These are phyloP conservation scores for Xylota segnis DNA, from an alignment of 2,888 invertebrate species.

Conservation along the genomic window DNA sequence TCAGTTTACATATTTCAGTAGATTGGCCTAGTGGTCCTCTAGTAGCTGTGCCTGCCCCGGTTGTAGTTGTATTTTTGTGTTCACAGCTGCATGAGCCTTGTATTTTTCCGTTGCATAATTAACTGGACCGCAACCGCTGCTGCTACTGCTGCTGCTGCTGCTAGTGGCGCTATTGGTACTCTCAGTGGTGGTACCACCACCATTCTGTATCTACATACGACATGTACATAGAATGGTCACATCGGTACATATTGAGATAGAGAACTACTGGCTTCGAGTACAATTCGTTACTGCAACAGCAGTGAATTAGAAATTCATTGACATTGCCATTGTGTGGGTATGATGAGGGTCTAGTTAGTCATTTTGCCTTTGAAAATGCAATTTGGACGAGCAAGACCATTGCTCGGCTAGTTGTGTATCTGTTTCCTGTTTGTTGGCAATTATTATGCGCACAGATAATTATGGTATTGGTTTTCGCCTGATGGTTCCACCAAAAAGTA, in stretches of 20 bases:
- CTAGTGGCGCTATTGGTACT: conserved; percentile 6
- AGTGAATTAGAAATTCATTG: conserved; percentile 75
- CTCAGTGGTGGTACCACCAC: conserved; percentile 19
- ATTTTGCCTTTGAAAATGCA: conserved; percentile 59
- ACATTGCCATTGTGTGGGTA: conserved; percentile 55
- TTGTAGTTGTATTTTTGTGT: conserved; percentile 57
- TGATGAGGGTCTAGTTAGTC: conserved; percentile 55
- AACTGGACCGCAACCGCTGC: conserved; percentile 68
- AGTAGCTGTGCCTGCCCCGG: not conserved
- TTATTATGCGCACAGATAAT: not conserved
- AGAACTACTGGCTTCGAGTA: not conserved
- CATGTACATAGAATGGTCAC: conserved; percentile 17
- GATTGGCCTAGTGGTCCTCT: conserved; percentile 59
- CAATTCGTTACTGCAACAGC: conserved; percentile 33
- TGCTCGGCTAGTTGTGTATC: not conserved
- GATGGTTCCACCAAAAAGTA: not conserved
- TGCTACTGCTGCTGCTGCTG: conserved; percentile 6
- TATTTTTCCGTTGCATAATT: conserved; percentile 75
- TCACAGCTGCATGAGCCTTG: conserved; percentile 73
- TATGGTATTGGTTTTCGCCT: not conserved
- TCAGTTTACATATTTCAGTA: conserved; percentile 71
- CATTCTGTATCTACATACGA: conserved; percentile 25
- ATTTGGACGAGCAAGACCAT: conserved; percentile 30
- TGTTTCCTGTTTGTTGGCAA: not conserved
- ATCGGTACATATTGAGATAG: conserved; percentile 11